Percentiles rank a stretch among this genome's conserved stretches.
phyloP scores from a whole-genome alignment of 2,113 vertebrate species.

The Axis porcinus region DNA sequence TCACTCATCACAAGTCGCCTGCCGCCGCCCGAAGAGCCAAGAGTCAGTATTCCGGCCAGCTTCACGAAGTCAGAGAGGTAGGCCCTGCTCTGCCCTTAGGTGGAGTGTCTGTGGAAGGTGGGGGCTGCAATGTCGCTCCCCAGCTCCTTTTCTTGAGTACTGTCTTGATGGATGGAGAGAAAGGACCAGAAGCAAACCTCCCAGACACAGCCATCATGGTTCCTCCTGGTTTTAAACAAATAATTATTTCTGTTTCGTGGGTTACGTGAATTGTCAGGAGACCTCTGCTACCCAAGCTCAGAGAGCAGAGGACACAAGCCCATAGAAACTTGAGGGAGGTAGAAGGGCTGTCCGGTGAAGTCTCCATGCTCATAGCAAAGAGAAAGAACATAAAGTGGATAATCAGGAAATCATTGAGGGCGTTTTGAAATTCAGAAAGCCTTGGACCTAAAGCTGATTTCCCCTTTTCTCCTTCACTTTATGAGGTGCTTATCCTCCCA shows the following conservation, averaged over 20 bases:
- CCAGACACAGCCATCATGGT: fast-evolving
- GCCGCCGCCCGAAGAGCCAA: constrained; percentile 89
- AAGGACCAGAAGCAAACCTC: neutral
- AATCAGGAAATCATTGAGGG: neutral
- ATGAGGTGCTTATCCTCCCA: neutral
- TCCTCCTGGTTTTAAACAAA: neutral
- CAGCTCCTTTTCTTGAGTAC: neutral
- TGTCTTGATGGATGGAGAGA: neutral
- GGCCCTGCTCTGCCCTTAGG: constrained; percentile 56
- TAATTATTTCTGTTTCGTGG: neutral
- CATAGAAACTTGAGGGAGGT: fast-evolving
- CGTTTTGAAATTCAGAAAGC: neutral
- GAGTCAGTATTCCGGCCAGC: constrained; percentile 87
- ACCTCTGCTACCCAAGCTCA: neutral
- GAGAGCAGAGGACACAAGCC: neutral
- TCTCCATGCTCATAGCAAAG: neutral
- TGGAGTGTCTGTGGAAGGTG: neutral
- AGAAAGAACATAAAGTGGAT: no score
- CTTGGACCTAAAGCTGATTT: neutral
- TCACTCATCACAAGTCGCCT: constrained; percentile 97
- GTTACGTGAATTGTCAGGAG: neutral
- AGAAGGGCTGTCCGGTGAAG: fast-evolving
- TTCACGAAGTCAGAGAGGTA: constrained; percentile 96
- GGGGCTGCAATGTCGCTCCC: neutral
- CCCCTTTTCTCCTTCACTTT: neutral